Percentiles rank a stretch among this genome's conserved stretches.
Conservation (phyloP, 64 coral and sea anemone genomes). For the Montipora cactus region DNA sequence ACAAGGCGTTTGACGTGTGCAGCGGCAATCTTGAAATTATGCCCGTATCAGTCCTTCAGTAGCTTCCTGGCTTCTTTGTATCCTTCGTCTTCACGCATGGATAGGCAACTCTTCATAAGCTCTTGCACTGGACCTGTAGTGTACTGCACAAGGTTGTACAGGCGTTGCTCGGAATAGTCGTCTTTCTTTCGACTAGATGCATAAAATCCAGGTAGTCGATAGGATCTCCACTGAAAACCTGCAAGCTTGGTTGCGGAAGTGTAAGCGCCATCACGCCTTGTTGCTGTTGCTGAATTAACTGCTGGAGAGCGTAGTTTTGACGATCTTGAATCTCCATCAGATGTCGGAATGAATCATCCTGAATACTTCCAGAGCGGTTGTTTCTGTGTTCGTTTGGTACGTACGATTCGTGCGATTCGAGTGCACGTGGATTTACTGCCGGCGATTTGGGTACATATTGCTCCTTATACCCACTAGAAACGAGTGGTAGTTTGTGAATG, state of each 20-base stretch:
- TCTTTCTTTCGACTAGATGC: slow-evolving; percentile 60
- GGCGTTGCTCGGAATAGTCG: slow-evolving; percentile 48
- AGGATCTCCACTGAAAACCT: slow-evolving; percentile 45
- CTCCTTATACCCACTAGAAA: not conserved
- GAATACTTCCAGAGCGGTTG: not conserved
- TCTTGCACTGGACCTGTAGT: slow-evolving; percentile 62
- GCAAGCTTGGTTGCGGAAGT: slow-evolving; percentile 50
- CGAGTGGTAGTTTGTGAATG: not conserved
- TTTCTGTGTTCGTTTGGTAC: not conserved
- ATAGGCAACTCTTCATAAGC: slow-evolving; percentile 62
- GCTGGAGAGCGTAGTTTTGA: slow-evolving; percentile 32
- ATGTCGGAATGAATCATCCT: slow-evolving; percentile 7
- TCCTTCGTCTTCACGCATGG: slow-evolving; percentile 57
- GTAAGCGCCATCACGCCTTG: not conserved
- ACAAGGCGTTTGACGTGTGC: slow-evolving; percentile 35
- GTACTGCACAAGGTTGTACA: slow-evolving; percentile 76
- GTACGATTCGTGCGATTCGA: not conserved
- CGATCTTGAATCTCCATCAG: slow-evolving; percentile 18
- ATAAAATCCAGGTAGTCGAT: slow-evolving; percentile 58
- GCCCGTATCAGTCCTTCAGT: slow-evolving; percentile 59
- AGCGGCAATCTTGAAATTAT: slow-evolving; percentile 47
- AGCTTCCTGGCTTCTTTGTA: slow-evolving; percentile 50
- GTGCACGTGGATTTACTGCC: not conserved
- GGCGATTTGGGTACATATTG: not conserved
- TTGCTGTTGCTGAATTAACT: slow-evolving; percentile 42